Conservation (phyloP, 1,140 invertebrate genomes). For the Cydia strobilella region DNA sequence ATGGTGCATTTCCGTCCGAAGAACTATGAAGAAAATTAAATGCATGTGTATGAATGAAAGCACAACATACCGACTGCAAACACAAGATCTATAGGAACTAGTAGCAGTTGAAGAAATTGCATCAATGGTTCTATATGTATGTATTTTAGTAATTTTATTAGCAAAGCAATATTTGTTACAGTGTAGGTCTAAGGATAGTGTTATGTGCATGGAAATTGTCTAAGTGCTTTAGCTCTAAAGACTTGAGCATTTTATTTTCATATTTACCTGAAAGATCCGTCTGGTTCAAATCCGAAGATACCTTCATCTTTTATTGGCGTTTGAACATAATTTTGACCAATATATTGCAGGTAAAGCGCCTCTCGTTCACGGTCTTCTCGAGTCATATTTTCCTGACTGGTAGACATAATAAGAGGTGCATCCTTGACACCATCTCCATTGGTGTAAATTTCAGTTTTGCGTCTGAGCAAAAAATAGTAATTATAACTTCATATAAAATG, state of each 20-base stretch:
- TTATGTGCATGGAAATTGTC: slow-evolving; percentile 20
- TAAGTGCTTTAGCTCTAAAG: slow-evolving; percentile 22
- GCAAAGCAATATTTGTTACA: background rate
- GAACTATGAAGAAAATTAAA: slow-evolving; percentile 76
- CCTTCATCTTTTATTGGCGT: slow-evolving; percentile 83
- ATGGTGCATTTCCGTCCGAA: slow-evolving; percentile 78
- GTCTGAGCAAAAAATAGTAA: slow-evolving; percentile 50
- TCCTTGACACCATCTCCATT: slow-evolving; percentile 72
- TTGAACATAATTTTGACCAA: slow-evolving; percentile 79
- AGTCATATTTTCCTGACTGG: slow-evolving; percentile 82
- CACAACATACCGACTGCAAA: slow-evolving; percentile 49
- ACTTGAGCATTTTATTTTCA: slow-evolving; percentile 21
- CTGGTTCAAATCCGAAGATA: slow-evolving; percentile 78
- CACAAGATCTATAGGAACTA: slow-evolving; percentile 6
- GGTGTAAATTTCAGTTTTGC: slow-evolving; percentile 71
- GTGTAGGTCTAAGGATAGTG: background rate
- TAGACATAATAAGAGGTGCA: slow-evolving; percentile 77
- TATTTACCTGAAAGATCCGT: slow-evolving; percentile 76
- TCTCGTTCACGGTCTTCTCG: slow-evolving; percentile 69
- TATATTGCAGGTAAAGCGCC: slow-evolving; percentile 64
- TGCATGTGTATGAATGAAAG: slow-evolving; percentile 66
- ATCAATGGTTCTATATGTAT: slow-evolving; percentile 6
- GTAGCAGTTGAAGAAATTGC: slow-evolving; percentile 17
- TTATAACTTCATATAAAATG: background rate
- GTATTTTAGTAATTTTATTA: background rate